Conservation (phyloP, 2,113 vertebrate species). For the Otis tarda region DNA sequence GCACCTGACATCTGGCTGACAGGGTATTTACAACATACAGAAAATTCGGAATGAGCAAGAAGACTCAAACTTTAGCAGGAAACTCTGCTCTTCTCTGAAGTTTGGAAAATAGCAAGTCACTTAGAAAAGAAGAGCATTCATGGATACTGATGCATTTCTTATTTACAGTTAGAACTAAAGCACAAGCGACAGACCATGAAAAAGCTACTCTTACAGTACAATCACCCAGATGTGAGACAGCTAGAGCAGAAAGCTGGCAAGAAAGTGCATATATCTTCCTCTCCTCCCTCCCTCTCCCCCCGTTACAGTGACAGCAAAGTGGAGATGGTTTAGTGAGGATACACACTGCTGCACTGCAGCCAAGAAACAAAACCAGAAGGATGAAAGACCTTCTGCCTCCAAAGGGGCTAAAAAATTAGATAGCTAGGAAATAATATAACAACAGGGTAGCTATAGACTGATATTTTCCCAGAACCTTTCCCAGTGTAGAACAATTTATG, state of each 20-base stretch:
- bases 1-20: background rate
- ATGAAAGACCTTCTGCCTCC: conserved; percentile 20
- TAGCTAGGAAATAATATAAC: background rate
- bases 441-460: background rate
- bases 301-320: background rate
- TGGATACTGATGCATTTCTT: background rate
- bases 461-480: conserved; percentile 11
- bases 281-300: background rate
- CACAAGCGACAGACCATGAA: background rate
- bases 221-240: background rate
- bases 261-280: background rate
- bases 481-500: background rate
- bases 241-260: background rate
- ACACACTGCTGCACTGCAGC: background rate
- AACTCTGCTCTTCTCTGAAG: background rate
- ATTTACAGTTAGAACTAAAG: conserved; percentile 22
- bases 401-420: background rate
- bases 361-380: conserved; percentile 39
- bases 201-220: background rate
- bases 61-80: background rate
- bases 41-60: background rate
- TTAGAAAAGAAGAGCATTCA: background rate
- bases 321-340: conserved; percentile 38
- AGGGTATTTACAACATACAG: background rate
- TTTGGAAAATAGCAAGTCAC: background rate